Evolutionary conservation across 2,113 vertebrate species (phyloP), one percentile per base, ranked within the genome.

Genomic region (Amphiprion percula): DNA sequence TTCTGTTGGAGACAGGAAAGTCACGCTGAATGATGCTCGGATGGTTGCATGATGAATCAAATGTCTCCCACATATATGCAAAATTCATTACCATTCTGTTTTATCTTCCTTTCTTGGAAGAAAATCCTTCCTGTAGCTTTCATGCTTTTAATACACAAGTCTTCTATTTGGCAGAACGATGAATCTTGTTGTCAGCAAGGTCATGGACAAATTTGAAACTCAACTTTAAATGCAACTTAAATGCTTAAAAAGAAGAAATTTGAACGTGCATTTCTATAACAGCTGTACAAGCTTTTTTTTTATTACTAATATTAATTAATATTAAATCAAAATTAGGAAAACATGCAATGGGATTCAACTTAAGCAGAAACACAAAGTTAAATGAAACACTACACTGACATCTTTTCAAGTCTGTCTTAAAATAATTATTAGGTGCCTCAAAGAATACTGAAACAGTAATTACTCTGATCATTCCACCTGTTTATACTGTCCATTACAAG

Each of bases 1-100:
- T 97, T 97, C 97, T 98, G 89, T 49, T 73, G 71, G 72, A 85
- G 21, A 76, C 50, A 62, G 15, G 30, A 78, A 9, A 63, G 12
- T 56, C 55, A 15, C 9, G 10, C 47, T 70, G 10, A 70, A 5
- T 23, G 21, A 50, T 44, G 44, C 28, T 46, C 59, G 74, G 10
- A 10, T 24, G 56, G 24, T 55, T 30, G 19, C 30, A 47, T 6
- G 26, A 23, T 26, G 12, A 49, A 62, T 60, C 21, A 56, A 59
- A 44, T 4, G 9, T 53, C n/a, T 67, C 8, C 49, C 23, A 7
- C 62, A 59, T 12, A 65, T 28, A 54, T 26, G 15, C 63, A 47
- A 33, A 83, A 7, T 44, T 62, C 55, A 66, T 56, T 2, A 67
- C 7, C 17, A 4, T 55, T 58, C 47, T 21, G 1, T 58, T 83